Evolutionary conservation across 2,113 vertebrate genomes (phyloP), one percentile per base, ranked within the genome.

Genomic region (Ariopsis seemanni): DNA sequence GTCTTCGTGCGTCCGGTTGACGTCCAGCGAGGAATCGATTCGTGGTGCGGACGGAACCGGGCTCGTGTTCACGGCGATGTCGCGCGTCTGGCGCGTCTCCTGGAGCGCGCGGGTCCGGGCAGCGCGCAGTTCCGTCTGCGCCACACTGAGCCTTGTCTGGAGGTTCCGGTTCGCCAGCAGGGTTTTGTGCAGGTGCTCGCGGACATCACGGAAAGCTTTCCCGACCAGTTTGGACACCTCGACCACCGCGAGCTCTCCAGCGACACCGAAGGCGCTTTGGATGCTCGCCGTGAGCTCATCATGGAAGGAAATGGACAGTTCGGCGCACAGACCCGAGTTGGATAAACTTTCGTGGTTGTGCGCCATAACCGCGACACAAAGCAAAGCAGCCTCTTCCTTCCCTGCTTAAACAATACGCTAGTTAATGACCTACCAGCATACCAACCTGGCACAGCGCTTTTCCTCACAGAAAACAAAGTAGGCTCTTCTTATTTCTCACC

Each of bases 181-280:
- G 6, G 89, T 90, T 52, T 93, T 91, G 27, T 89, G 90, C 91
- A 93, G 90, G 65, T 90, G 89, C 27, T 90, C 90, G 25, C 89
- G 89, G 6, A 91, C 88, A 12, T 91, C 92, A 14, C 89, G 63
- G 65, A 93, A 77, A 53, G 88, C 91, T 55, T 90, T 87, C 27
- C 86, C 89, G 52, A 93, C 90, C 65, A 93, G 78, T 83, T 90
- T 89, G 60, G 90, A 89, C 67, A 93, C 88, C 69, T 93, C 90
- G 1, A 83, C 74, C 42, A 93, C 91, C 30, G 91, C 92, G 27
- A 93, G 89, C 82, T 93, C 91, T 55, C 92, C 90, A 3, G 92
- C 92, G 8, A 92, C 90, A 30, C 90, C 90, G 82, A 93, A 89
- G 30, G 92, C 92, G 87, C 88, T 88, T 22, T 92, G 91, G 55